Conservation (phyloP, 2,797 vertebrate species). For the Eulemur mongoz region DNA sequence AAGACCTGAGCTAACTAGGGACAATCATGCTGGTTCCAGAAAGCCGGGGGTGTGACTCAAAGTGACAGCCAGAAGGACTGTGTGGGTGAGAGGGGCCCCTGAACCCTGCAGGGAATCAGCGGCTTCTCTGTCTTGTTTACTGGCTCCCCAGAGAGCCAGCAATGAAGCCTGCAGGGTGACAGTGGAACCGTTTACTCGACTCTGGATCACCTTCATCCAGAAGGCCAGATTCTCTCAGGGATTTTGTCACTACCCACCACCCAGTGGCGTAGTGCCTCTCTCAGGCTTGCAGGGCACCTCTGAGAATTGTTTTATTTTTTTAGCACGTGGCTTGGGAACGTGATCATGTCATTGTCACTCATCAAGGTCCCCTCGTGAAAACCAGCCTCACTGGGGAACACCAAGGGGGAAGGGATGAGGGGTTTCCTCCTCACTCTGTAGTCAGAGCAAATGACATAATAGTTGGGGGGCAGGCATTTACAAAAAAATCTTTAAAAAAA, state of each 20-base stretch:
- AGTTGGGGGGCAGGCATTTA: not conserved
- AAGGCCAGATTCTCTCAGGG: not conserved
- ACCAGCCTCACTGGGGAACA: not conserved
- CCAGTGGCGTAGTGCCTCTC: not conserved
- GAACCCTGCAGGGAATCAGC: not conserved
- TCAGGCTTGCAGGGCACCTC: not conserved
- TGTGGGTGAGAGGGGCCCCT: not conserved
- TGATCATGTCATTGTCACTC: not conserved
- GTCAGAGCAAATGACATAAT: not conserved
- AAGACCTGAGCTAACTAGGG: not conserved
- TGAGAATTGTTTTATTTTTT: not conserved
- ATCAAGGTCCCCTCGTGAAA: not conserved
- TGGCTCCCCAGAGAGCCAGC: conserved; percentile 16
- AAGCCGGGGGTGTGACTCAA: not conserved
- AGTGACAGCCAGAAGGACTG: not conserved
- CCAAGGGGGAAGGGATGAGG: not conserved
- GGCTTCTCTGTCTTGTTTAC: not conserved
- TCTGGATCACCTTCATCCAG: not conserved
- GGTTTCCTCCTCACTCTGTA: not conserved
- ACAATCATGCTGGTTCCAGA: not conserved
- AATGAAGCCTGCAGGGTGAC: not conserved
- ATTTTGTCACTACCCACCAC: not conserved
- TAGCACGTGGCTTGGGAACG: not conserved
- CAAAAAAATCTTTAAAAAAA: not conserved
- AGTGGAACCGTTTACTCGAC: not conserved